These are phyloP conservation scores for Lithobates sylvaticus DNA, from an alignment of 2,797 vertebrate genomes.

Conservation along the genomic window DNA sequence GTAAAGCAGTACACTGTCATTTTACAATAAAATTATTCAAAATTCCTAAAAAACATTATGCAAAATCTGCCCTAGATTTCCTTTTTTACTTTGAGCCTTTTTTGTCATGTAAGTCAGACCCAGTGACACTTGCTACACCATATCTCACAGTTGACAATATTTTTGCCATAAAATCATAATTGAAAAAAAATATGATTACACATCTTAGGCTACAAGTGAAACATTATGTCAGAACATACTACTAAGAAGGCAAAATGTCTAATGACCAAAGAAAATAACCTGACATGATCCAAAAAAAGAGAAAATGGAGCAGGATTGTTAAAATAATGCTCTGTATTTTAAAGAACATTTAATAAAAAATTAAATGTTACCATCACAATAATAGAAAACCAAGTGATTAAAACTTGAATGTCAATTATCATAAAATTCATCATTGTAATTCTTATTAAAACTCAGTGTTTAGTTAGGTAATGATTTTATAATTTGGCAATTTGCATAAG, in stretches of 20 bases:
- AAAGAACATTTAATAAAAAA: slow-evolving; percentile 98
- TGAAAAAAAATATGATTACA: slow-evolving; percentile 70
- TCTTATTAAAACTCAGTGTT: slow-evolving; percentile 97
- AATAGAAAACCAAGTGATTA: slow-evolving; percentile 90
- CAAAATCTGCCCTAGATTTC: slow-evolving; percentile 58
- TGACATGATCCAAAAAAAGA: slow-evolving; percentile 72
- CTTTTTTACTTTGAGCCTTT: slow-evolving; percentile 43
- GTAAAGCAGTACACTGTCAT: not conserved
- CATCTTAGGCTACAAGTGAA: slow-evolving; percentile 72
- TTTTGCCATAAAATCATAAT: slow-evolving; percentile 68
- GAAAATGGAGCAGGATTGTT: slow-evolving; percentile 73
- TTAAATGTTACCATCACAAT: slow-evolving; percentile 89
- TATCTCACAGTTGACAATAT: slow-evolving; percentile 65
- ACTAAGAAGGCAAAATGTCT: slow-evolving; percentile 70
- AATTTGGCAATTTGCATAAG: slow-evolving; percentile 99
- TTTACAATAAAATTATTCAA: slow-evolving; percentile 15
- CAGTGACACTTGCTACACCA: slow-evolving; percentile 51
- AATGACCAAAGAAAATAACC: slow-evolving; percentile 77
- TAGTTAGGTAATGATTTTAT: slow-evolving; percentile 99
- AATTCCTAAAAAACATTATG: slow-evolving; percentile 51
- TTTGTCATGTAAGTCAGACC: slow-evolving; percentile 61
- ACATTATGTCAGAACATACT: slow-evolving; percentile 71
- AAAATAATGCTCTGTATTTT: slow-evolving; percentile 85
- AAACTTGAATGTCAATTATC: slow-evolving; percentile 99
- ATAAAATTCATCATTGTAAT: slow-evolving; percentile 99